Evolutionary conservation across 2,888 invertebrate species (phyloP).

Genomic region (Achlya flavicornis): DNA sequence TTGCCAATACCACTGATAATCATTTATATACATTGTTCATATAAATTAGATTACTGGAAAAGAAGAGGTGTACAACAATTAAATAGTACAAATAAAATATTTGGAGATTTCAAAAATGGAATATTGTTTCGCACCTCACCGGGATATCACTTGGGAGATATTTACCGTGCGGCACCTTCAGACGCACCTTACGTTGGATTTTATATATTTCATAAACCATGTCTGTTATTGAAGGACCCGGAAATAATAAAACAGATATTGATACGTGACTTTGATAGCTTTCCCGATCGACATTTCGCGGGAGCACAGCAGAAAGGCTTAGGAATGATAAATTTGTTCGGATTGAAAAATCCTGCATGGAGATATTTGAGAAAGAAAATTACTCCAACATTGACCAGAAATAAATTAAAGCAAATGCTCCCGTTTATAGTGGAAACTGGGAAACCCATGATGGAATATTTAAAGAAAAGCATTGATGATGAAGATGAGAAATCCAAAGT

Average conservation of each 20-base stretch:
- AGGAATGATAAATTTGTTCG: constrained; percentile 41
- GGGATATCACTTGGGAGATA: constrained; percentile 35
- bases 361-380: constrained; percentile 37
- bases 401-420: constrained; percentile 35
- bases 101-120: constrained; percentile 40
- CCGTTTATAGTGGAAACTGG: constrained; percentile 36
- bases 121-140: constrained; percentile 37
- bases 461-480: constrained; percentile 18
- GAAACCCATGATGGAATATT: constrained; percentile 31
- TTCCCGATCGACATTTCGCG: constrained; percentile 36
- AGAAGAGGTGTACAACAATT: constrained; percentile 28
- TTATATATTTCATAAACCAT: constrained; percentile 42
- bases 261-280: constrained; percentile 34
- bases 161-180: constrained; percentile 25
- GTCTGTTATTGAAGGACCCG: constrained; percentile 36
- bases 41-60: constrained; percentile 30
- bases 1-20: not conserved
- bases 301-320: constrained; percentile 36
- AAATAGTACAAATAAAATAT: constrained; percentile 25
- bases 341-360: constrained; percentile 39
- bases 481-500: constrained; percentile 11
- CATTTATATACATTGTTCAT: constrained; percentile 20
- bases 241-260: constrained; percentile 39
- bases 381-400: constrained; percentile 29
- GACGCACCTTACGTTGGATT: constrained; percentile 36